phyloP scores from a whole-genome alignment of 2,888 invertebrate species.

The Sinelater perroti region DNA sequence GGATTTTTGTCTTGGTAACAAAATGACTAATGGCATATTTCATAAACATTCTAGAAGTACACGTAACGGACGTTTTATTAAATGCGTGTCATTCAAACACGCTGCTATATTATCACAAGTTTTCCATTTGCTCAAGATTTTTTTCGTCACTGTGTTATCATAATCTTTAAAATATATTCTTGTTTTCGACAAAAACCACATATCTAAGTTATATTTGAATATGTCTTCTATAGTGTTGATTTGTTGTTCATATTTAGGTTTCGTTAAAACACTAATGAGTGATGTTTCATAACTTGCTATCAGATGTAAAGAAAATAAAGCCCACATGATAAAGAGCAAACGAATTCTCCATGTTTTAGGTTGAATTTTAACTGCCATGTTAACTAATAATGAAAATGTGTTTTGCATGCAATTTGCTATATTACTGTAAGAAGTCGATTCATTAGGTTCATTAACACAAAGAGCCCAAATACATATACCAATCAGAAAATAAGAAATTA shows the following conservation, averaged over 20 bases:
- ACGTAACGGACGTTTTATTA: constrained; percentile 44
- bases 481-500: constrained; percentile 26
- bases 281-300: constrained; percentile 48
- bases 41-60: constrained; percentile 49
- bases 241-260: constrained; percentile 46
- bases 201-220: constrained; percentile 42
- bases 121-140: constrained; percentile 23
- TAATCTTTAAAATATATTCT: constrained; percentile 42
- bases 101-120: constrained; percentile 41
- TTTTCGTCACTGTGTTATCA: constrained; percentile 26
- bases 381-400: constrained; percentile 42
- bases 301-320: constrained; percentile 46
- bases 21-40: constrained; percentile 48
- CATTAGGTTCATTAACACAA: constrained; percentile 17
- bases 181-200: constrained; percentile 44
- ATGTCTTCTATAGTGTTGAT: constrained; percentile 46
- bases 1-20: constrained; percentile 42
- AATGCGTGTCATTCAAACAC: constrained; percentile 46
- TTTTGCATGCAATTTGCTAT: constrained; percentile 38
- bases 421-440: constrained; percentile 29
- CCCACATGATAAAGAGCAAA: constrained; percentile 44
- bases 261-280: constrained; percentile 48
- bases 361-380: constrained; percentile 40
- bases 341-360: constrained; percentile 45
- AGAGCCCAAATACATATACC: constrained; percentile 28